Percentiles rank a stretch among this genome's conserved stretches.
phyloP scores from a whole-genome alignment of 2,888 invertebrate genomes.

The Lymantria dispar region DNA sequence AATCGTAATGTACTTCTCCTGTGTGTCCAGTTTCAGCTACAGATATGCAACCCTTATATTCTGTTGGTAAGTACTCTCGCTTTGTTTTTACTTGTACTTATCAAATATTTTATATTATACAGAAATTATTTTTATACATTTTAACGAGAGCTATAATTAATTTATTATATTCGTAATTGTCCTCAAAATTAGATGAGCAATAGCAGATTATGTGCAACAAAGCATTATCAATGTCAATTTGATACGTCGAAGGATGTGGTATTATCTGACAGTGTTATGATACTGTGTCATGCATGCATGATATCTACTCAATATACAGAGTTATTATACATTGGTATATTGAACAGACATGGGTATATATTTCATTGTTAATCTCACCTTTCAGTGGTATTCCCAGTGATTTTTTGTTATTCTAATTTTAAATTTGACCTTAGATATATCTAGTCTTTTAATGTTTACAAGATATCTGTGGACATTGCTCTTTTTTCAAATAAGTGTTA shows the following conservation, averaged over 20 bases:
- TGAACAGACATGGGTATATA: constrained; percentile 24
- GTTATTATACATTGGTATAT: constrained; percentile 1
- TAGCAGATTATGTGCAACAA: not conserved
- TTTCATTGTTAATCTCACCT: constrained; percentile 16
- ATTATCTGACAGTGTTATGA: constrained; percentile 12
- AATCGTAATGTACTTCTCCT: constrained; percentile 9
- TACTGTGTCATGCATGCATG: not conserved
- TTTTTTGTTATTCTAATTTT: not conserved
- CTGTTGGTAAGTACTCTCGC: constrained; percentile 31
- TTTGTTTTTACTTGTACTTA: not conserved
- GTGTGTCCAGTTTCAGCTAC: not conserved
- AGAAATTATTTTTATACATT: not conserved
- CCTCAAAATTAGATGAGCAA: not conserved
- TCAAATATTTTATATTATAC: not conserved
- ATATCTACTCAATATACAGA: not conserved
- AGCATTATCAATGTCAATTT: constrained; percentile 11
- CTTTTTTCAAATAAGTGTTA: too few relatives aligned
- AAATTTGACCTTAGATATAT: not conserved
- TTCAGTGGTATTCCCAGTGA: not conserved
- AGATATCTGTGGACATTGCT: not conserved
- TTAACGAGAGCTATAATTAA: not conserved
- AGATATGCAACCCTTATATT: constrained; percentile 38
- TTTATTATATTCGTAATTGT: not conserved
- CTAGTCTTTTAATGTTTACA: not conserved
- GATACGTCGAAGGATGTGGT: constrained; percentile 18